phyloP scores from a whole-genome alignment of 2,888 invertebrate species.

The Synanthedon vespiformis region DNA sequence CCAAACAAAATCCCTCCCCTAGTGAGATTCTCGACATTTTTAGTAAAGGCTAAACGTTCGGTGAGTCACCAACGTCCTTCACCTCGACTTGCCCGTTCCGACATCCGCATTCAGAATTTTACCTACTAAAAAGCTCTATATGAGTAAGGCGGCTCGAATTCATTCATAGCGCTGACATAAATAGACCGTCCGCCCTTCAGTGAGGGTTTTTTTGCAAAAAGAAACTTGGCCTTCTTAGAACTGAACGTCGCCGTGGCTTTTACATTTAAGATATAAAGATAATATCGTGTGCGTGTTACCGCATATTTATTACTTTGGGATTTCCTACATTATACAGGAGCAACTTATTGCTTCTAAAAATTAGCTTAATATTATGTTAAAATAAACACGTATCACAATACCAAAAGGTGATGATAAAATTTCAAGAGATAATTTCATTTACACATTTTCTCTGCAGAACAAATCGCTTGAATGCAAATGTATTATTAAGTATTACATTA shows the following conservation, averaged over 20 bases:
- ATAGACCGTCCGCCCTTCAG: constrained; percentile 11
- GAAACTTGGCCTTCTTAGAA: constrained; percentile 8
- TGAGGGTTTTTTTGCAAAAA: not conserved
- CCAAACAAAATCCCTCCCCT: not conserved
- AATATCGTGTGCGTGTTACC: too few species aligned
- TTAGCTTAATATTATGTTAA: constrained; percentile 6
- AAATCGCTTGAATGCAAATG: constrained; percentile 18
- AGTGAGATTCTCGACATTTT: constrained; percentile 27
- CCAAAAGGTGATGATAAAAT: too few species aligned
- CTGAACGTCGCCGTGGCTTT: constrained; percentile 10
- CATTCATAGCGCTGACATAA: constrained; percentile 36
- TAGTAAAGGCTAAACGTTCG: constrained; percentile 28
- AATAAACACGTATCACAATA: too few species aligned
- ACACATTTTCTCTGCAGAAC: constrained; percentile 32
- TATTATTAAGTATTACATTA: not conserved
- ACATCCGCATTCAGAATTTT: constrained; percentile 52
- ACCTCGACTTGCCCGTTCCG: constrained; percentile 36
- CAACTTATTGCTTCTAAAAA: too few species aligned
- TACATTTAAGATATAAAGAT: constrained; percentile 1
- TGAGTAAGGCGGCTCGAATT: constrained; percentile 20
- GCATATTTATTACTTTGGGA: too few species aligned
- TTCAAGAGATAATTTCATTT: constrained; percentile 14
- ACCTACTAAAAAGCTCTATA: constrained; percentile 25
- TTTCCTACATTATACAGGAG: too few species aligned
- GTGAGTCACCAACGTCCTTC: constrained; percentile 61